phyloP scores from a whole-genome alignment of 2,888 invertebrate genomes.

The Epistrophella euchroma region DNA sequence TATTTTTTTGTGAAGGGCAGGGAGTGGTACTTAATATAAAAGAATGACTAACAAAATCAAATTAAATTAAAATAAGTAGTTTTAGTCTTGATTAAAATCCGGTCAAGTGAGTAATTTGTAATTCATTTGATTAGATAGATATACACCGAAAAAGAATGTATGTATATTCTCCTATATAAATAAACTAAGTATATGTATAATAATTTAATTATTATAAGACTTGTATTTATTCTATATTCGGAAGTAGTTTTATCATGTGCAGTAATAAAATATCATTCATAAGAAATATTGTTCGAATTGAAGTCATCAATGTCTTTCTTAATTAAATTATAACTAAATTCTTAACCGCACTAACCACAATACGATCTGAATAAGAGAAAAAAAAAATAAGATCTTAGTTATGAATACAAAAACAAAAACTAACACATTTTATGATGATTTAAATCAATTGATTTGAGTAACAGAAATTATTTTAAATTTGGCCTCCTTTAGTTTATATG shows the following conservation, averaged over 20 bases:
- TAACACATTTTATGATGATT: neutral
- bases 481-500: constrained; percentile 26
- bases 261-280: neutral
- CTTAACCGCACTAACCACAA: constrained; percentile 28
- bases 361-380: constrained; percentile 7
- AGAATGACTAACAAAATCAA: constrained; percentile 36
- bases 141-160: neutral
- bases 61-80: constrained; percentile 41
- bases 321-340: neutral
- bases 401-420: too few relatives aligned
- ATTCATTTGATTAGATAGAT: neutral
- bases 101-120: constrained; percentile 36
- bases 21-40: constrained; percentile 23
- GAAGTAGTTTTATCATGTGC: constrained; percentile 2
- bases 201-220: too few relatives aligned
- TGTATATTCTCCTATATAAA: neutral
- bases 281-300: constrained; percentile 8
- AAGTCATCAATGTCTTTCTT: constrained; percentile 8
- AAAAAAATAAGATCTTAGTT: neutral
- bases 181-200: neutral
- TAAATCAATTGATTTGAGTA: neutral
- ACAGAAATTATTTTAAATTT: constrained; percentile 15
- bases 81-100: constrained; percentile 29
- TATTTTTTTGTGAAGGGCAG: constrained; percentile 28
- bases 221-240: neutral